phyloP scores from a whole-genome alignment of 2,797 vertebrate species.

The Allobates femoralis region DNA sequence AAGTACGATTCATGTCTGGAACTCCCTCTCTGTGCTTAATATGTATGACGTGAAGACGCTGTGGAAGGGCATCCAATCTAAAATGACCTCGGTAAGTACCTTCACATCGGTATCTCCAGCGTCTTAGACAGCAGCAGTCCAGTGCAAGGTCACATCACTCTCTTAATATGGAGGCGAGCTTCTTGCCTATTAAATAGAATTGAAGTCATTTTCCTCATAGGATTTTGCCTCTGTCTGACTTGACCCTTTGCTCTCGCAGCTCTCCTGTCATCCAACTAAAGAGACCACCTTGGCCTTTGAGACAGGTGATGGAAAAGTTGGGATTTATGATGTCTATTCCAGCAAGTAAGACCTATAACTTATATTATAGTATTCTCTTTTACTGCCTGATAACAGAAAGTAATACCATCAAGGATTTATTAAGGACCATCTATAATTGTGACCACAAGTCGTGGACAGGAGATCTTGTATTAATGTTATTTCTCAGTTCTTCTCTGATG shows the following conservation, averaged over 20 bases:
- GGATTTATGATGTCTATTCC: conserved; percentile 89
- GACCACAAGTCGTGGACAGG: too few species aligned
- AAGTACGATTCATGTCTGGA: conserved; percentile 94
- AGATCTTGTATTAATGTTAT: too few species aligned
- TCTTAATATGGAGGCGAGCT: background rate
- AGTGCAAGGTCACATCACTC: too few species aligned
- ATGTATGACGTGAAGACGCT: conserved; percentile 86
- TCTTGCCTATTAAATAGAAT: background rate
- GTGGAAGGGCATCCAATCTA: conserved; percentile 96
- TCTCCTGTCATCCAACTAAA: conserved; percentile 90
- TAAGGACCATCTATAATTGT: too few species aligned
- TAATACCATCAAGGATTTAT: too few species aligned
- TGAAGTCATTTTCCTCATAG: background rate
- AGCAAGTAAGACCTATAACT: conserved; percentile 90
- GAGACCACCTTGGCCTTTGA: conserved; percentile 92
- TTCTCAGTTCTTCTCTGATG: too few species aligned
- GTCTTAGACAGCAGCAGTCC: background rate
- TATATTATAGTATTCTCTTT: too few species aligned
- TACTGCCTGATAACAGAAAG: too few species aligned
- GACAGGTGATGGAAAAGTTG: too few species aligned
- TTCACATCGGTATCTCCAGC: conserved; percentile 48
- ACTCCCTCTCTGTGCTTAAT: conserved; percentile 86
- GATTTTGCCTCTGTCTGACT: background rate
- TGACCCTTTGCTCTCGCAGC: conserved; percentile 71
- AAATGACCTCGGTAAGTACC: conserved; percentile 94